Evolutionary conservation across 1,140 invertebrate genomes (phyloP), one percentile per base, ranked within the genome.

Genomic region (Pogonomyrmex californicus): DNA sequence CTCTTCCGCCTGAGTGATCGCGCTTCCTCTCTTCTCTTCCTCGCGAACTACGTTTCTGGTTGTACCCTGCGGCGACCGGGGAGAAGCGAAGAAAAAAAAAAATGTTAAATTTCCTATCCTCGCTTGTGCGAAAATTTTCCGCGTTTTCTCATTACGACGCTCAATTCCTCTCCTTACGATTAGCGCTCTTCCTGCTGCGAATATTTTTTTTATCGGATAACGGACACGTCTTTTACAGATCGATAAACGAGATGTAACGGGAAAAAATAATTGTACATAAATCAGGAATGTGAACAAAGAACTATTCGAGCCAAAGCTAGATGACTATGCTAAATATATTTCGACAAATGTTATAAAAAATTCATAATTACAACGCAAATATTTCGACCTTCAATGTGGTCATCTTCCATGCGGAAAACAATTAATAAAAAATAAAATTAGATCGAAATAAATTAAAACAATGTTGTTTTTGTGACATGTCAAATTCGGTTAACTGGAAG

Each of bases 51-150:
- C 49, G 41, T 81, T 41, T 81, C 65, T 71, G 12, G 65, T 65
- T 23, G 14, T 71, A 49, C 23, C 65, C 65, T 33, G 63, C 47
- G 65, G 78, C 65, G 9, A 81, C 36, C 33, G 36, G 36, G n/a
- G 33, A 23, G 23, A 63, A 49, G 41, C 0, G 23, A 41, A 41
- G 71, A 41, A 51, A 54, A 79, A 70, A 70, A 81, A 70, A 71
- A 71, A 71, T 68, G 65, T 17, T 41, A 81, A 81, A 70, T 71
- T 81, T 56, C 49, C 38, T 56, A 81, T 71, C 23, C 12, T 68
- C 23, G 49, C 23, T 58, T 10, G 49, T 9, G 36, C n/a, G 23
- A 81, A 58, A 81, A 81, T 71, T 9, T 44, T 17, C 17, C 5
- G 17, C 38, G 10, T 63, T 44, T 78, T 30, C 9, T 30, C 38